Evolutionary conservation across 2,113 vertebrate genomes (phyloP).

Genomic region (Sardina pilchardus): DNA sequence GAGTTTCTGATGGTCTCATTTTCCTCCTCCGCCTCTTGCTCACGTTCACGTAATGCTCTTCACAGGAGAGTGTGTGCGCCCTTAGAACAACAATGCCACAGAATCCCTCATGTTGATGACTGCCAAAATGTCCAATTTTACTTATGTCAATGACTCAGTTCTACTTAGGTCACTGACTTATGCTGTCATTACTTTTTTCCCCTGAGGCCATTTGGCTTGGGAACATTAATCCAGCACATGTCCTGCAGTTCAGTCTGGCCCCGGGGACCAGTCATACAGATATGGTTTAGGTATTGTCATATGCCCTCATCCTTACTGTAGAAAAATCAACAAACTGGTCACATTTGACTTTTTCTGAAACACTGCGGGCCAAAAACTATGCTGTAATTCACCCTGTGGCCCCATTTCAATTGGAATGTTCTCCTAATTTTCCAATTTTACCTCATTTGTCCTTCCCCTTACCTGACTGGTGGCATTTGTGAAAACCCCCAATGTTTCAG

Average conservation of each 20-base stretch:
- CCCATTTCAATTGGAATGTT: not conserved
- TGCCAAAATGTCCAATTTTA: not conserved
- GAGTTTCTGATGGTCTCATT: slow-evolving; percentile 5
- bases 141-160: not conserved
- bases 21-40: not conserved
- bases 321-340: not conserved
- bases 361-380: not conserved
- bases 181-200: not conserved
- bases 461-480: not conserved
- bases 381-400: not conserved
- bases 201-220: not conserved
- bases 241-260: not conserved
- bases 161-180: not conserved
- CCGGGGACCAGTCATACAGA: not conserved
- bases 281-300: not conserved
- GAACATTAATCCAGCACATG: not conserved
- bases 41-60: not conserved
- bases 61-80: not conserved
- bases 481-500: not conserved
- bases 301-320: not conserved
- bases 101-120: not conserved
- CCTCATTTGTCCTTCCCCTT: not conserved
- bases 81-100: not conserved
- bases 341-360: too few relatives aligned
- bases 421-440: not conserved